A percentile compares a stretch with the other conserved stretches of the same genome.
phyloP scores from a whole-genome alignment of 2,113 vertebrate species.

The Sus scrofa region DNA sequence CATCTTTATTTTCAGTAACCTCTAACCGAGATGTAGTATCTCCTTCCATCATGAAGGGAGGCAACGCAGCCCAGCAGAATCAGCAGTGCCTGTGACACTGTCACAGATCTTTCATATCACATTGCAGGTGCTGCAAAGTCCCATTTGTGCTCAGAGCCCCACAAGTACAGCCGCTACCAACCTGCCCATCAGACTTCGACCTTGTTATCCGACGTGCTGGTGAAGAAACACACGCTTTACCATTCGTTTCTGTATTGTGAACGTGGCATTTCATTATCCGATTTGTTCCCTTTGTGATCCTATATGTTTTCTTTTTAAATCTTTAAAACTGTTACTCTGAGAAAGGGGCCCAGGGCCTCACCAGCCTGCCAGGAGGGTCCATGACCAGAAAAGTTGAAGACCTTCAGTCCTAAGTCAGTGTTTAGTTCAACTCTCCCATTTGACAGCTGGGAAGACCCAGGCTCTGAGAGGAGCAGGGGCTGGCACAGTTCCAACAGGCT shows the following conservation, averaged over 20 bases:
- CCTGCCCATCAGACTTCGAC: rapidly evolving
- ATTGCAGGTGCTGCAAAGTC: rapidly evolving
- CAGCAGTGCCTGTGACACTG: rapidly evolving
- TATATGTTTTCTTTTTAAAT: neutral
- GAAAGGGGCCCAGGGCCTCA: neutral
- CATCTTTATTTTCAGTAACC: neutral
- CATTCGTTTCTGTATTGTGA: neutral
- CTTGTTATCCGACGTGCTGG: rapidly evolving
- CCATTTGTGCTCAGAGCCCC: neutral
- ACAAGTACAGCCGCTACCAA: neutral
- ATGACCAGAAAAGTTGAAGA: neutral
- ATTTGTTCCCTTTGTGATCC: neutral
- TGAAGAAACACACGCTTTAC: neutral
- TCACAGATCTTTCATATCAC: neutral
- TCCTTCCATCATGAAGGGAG: neutral
- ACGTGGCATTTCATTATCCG: neutral
- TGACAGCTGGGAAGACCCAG: neutral
- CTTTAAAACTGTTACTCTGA: neutral
- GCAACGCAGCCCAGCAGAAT: neutral
- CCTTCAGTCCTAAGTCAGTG: rapidly evolving
- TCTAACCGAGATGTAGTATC: neutral
- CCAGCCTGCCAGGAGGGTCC: neutral
- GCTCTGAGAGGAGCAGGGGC: neutral
- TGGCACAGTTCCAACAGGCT: neutral
- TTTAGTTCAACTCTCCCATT: no score